These are phyloP conservation scores for Coptodon rendalli DNA, from an alignment of 2,113 vertebrate genomes.

Conservation along the genomic window DNA sequence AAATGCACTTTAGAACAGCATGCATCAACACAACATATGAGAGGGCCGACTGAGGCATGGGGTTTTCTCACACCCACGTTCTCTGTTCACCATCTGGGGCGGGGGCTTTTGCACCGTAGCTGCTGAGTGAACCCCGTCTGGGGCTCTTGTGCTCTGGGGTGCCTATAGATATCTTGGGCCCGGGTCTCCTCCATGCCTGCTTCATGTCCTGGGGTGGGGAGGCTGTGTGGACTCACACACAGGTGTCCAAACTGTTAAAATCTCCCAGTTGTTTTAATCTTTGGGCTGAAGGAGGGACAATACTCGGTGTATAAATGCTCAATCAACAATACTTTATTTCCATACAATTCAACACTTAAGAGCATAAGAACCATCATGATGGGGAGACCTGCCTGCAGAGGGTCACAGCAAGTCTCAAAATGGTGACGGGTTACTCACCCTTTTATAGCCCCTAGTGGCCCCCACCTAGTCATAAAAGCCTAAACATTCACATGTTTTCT, in stretches of 20 bases:
- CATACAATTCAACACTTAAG: too few species aligned
- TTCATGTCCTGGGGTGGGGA: neutral
- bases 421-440: too few species aligned
- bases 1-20: neutral
- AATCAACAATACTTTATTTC: too few species aligned
- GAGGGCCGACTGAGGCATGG: neutral
- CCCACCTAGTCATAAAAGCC: too few species aligned
- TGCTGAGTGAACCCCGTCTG: neutral
- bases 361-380: too few species aligned
- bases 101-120: neutral
- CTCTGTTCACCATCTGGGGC: neutral
- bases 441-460: too few species aligned
- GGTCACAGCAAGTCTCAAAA: too few species aligned
- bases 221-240: neutral
- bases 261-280: too few species aligned
- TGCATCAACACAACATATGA: neutral
- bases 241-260: neutral
- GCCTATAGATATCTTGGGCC: neutral
- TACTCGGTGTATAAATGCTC: too few species aligned
- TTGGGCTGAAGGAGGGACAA: too few species aligned
- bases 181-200: neutral
- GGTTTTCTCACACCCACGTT: neutral
- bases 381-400: too few species aligned
- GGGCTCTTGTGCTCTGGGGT: neutral
- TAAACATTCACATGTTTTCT: too few species aligned